Conservation (phyloP, 2,113 vertebrate genomes). For the Craseonycteris thonglongyai region DNA sequence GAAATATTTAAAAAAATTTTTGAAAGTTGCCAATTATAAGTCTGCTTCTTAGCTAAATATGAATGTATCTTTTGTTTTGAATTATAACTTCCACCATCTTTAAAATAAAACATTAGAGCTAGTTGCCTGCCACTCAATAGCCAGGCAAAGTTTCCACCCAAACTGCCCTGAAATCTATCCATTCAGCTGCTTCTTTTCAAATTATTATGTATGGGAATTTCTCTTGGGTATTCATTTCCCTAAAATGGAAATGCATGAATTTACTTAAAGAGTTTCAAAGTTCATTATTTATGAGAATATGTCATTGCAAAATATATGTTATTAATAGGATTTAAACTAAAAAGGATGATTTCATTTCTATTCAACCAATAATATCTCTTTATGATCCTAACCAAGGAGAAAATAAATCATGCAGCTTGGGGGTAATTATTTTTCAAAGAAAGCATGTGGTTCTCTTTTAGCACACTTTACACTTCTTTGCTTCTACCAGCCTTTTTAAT, state of each 20-base stretch:
- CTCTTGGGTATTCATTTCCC: neutral
- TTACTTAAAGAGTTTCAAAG: conserved; percentile 9
- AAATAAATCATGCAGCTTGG: neutral
- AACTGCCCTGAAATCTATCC: neutral
- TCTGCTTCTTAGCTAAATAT: neutral
- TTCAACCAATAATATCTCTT: neutral
- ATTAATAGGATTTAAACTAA: conserved; percentile 9
- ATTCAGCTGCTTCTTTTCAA: neutral
- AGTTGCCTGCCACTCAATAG: neutral
- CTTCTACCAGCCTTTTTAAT: neutral
- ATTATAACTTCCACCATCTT: neutral
- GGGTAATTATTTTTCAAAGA: neutral
- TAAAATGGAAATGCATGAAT: conserved; percentile 42
- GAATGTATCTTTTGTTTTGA: neutral
- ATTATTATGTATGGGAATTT: conserved; percentile 8
- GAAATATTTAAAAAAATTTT: no score
- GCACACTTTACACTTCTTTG: neutral
- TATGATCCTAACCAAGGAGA: neutral
- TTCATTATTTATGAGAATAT: conserved; percentile 59
- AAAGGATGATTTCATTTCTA: neutral
- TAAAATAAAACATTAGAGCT: conserved; percentile 1
- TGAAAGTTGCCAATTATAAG: neutral
- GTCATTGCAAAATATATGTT: conserved; percentile 1
- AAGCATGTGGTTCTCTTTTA: neutral
- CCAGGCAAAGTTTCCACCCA: neutral